Percentiles rank a stretch among this genome's conserved stretches.
These are phyloP conservation scores for Myrmecobius fasciatus DNA, from an alignment of 2,113 vertebrate species.

Conservation along the genomic window DNA sequence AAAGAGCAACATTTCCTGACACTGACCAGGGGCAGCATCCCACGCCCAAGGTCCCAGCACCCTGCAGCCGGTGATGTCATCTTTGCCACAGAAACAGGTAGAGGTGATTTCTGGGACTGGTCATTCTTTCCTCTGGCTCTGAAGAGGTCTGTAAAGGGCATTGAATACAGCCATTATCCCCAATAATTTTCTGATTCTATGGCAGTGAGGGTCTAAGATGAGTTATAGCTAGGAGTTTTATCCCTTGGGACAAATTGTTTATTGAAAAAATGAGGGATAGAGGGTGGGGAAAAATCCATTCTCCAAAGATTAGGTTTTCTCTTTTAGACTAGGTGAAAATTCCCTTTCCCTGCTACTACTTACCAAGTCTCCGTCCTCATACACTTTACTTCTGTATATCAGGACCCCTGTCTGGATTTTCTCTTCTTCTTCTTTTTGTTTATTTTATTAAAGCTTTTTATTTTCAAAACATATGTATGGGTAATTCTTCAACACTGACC, in stretches of 20 bases:
- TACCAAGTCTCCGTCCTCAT: background rate
- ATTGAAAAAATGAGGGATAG: background rate
- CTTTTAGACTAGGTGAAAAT: background rate
- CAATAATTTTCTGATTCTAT: background rate
- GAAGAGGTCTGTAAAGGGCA: background rate
- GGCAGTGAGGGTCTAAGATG: background rate
- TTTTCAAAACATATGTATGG: no score
- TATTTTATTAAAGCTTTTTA: no score
- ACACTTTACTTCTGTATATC: background rate
- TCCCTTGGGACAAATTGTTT: background rate
- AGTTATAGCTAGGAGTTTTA: background rate
- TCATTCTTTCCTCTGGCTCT: slow-evolving; percentile 4
- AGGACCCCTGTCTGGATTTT: background rate
- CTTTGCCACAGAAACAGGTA: background rate
- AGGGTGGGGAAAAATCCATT: background rate
- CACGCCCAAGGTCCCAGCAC: background rate
- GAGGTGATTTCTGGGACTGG: background rate
- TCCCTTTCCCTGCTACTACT: background rate
- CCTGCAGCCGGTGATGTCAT: background rate
- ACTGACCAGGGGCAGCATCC: background rate
- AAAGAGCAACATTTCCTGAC: background rate
- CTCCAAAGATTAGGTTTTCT: background rate
- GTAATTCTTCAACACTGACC: no score
- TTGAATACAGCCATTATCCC: background rate
- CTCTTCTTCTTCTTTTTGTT: no score